Conservation (phyloP, 1,140 invertebrate species). For the Leptinotarsa defecta region DNA sequence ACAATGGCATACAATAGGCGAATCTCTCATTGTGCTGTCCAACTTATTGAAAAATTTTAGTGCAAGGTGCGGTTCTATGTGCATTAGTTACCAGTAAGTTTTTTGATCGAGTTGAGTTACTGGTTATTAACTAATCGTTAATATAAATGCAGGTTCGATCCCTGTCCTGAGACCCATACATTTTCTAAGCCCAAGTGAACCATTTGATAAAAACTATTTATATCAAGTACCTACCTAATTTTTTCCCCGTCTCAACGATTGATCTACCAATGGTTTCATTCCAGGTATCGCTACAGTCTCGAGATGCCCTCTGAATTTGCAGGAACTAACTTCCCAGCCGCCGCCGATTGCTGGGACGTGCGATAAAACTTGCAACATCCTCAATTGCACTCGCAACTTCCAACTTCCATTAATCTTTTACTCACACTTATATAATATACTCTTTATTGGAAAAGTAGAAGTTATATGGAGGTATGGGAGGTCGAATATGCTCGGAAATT, state of each 20-base stretch:
- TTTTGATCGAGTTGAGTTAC: too few species aligned
- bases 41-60: too few species aligned
- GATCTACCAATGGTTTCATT: not conserved
- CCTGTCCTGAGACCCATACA: too few species aligned
- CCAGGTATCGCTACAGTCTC: not conserved
- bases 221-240: too few species aligned
- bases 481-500: not conserved
- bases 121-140: too few species aligned
- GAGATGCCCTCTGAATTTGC: not conserved
- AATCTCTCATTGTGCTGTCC: too few species aligned
- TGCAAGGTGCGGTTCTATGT: too few species aligned
- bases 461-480: not conserved
- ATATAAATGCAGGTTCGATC: too few species aligned
- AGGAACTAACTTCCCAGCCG: slow-evolving; percentile 13
- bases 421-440: slow-evolving; percentile 4
- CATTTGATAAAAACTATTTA: too few species aligned
- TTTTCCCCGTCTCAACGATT: not conserved
- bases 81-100: too few species aligned
- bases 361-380: slow-evolving; percentile 23
- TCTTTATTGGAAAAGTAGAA: slow-evolving; percentile 4
- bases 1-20: too few species aligned
- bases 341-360: slow-evolving; percentile 18
- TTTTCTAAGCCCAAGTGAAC: too few species aligned
- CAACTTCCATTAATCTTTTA: slow-evolving; percentile 23
- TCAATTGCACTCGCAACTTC: slow-evolving; percentile 15